Base-by-base conservation (phyloP, 2,888 invertebrate species). In the Drosophila leonis region DNA sequence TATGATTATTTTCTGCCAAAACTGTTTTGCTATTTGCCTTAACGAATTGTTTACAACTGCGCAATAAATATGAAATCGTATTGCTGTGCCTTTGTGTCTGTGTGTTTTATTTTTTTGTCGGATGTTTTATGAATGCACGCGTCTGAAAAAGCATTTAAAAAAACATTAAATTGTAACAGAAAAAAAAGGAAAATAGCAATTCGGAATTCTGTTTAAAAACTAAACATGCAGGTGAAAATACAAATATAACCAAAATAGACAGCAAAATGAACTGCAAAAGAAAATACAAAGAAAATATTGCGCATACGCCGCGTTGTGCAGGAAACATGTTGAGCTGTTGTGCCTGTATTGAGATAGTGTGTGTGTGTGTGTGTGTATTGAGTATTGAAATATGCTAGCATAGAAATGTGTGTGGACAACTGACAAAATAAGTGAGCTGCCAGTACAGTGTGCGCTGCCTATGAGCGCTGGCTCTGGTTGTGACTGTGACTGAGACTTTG, bases 281-380 rank as follows among this genome's bases (percentile, higher is more conserved):
- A 56, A 56, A n/a, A 20, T 4, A 65, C 2, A n/a, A 9, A 15
- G 15, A 24, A 20, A 41, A 54, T 57, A 61, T 82, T 78, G 62
- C 80, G 70, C 68, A 82, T 83, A 75, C 80, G 80, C 80, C 75
- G 48, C 65, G 54, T 75, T 66, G 52, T 65, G 65, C 72, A 64
- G 57, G 41, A 39, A 64, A 49, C 51, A 72, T 37, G 33, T 10
- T 39, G 24, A 54, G 31, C 33, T 65, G 42, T 27, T 37, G 31
- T 31, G 48, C 48, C 48, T 49, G 18, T 49, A 2, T 8, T 35
- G 35, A 24, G 31, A 13, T 7, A 35, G 20, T 29, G 29, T 51
- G 44, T 33, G 9, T 24, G 52, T 52, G 18, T 42, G 49, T 35
- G 37, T 39, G 56, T 51, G 33, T 35, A 35, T 27, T 46, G 42